Evolutionary conservation across 2,113 vertebrate genomes (phyloP).

Genomic region (Barnardius zonarius): DNA sequence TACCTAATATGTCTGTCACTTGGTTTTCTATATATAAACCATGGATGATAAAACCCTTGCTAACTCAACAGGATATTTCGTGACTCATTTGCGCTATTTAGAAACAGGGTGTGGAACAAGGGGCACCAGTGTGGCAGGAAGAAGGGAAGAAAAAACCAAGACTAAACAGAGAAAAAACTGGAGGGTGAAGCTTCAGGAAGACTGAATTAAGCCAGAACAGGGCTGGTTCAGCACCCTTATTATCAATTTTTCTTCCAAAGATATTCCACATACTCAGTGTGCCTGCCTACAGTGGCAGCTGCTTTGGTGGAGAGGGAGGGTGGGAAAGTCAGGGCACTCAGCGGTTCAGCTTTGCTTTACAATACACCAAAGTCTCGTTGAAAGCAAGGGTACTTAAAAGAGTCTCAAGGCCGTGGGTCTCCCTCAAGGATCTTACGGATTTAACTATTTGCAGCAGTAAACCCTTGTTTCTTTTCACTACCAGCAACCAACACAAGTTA

Average conservation of each 20-base stretch:
- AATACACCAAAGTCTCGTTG: neutral
- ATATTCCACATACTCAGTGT: neutral
- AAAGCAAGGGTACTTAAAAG: neutral
- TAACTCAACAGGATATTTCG: neutral
- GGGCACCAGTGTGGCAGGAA: neutral
- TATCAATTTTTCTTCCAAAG: neutral
- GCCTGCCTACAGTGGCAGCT: neutral
- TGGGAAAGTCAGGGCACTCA: neutral
- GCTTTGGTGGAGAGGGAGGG: neutral
- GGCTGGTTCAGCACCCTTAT: neutral
- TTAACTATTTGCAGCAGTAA: constrained; percentile 11
- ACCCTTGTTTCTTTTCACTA: neutral
- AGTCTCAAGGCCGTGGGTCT: neutral
- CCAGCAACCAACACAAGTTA: neutral
- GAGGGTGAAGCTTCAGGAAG: neutral
- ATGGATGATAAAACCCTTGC: neutral
- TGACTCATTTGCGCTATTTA: neutral
- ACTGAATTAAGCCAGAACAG: neutral
- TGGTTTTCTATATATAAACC: neutral
- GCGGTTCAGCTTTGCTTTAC: neutral
- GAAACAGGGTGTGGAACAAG: neutral
- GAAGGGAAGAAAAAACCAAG: neutral
- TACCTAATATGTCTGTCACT: neutral
- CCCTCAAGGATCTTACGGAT: neutral
- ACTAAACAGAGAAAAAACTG: neutral